Evolutionary conservation across 2,113 vertebrate species (phyloP), one percentile per base, ranked within the genome.

Genomic region (Syngnathus scovelli): DNA sequence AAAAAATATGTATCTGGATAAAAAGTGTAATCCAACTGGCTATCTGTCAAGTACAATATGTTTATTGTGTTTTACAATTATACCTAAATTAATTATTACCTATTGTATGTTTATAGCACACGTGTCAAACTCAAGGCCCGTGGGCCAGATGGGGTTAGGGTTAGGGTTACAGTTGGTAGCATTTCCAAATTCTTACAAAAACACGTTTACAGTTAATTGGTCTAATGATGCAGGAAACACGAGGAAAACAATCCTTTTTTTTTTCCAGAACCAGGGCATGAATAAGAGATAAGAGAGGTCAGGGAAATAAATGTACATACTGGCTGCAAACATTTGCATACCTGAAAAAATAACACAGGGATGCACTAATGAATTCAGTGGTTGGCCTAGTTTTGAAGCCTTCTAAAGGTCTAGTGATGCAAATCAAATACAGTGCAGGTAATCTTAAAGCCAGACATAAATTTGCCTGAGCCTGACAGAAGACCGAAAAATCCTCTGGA

Each of bases 321-420:
- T 38, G 23, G 19, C 38, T 66, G n/a, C 52, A 19, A 74, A 75
- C 23, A 70, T 64, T 52, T 67, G 21, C 65, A 83, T 64, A 77
- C 73, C 71, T 83, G 64, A 23, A 62, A 56, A 71, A 55, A 21
- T 69, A 61, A 56, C 23, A 46, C 0, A 67, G 71, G 33, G 59
- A 77, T 41, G 49, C 64, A 63, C 48, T 75, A 76, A 81, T 76
- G 43, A 76, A 87, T 83, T 80, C 76, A 76, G 74, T 75, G 62
- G 60, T 56, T 84, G 78, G 49, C 83, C 83, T 76, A 76, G 68
- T 77, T 85, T 66, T 54, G 27, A 79, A 75, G 64, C 61, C 15
- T 4, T 12, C 23, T 70, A 61, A 71, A 66, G 36, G 37, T 59
- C 38, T 66, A 1, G 23, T 0, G 48, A 75, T 66, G 68, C 51